Base-by-base conservation (phyloP, 2,888 invertebrate genomes). In the Folsomia candida region DNA sequence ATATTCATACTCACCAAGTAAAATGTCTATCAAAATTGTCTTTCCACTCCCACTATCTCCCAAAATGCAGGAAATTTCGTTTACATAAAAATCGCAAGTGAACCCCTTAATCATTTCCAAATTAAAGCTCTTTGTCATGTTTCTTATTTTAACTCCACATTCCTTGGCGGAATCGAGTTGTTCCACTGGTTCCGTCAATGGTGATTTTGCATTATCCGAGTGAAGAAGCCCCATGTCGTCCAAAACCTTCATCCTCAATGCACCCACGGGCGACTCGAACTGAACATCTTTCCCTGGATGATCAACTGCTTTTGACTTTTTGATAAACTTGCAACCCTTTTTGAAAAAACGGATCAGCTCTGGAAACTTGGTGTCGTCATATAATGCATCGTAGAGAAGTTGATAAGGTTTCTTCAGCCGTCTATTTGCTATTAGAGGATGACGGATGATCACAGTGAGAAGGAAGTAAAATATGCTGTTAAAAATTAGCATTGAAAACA, bases 381-480 rank as follows among this genome's bases (percentile, higher is more conserved):
- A 68, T 6, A 71, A 51, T 6, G 62, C 71, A 22, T 71, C 67
- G 51, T 67, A 67, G 14, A 72, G 27, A 14, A 72, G 59, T 26
- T n/a, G 60, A 4, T 61, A 69, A 2, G 71, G 71, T 62, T 65
- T 62, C 37, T 68, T 68, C n/a, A 72, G 51, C 26, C 22, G 22
- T 47, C 57, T 65, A 0, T 24, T 20, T 1, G n/a, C 20, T 11
- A 1, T 22, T 2, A 54, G 24, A 1, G 25, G 9, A 18, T 26
- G 60, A 0, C 66, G 54, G 51, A 69, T 60, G 57, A 26, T 51
- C n/a, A 66, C 47, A 6, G 68, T 72, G 22, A 72, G 62, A 18
- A 66, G 22, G 64, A 72, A 68, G 62, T 68, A 72, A 54, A 72
- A 69, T n/a, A 68, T 20, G 11, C 71, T 65, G 60, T 69, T 68